Conservation (phyloP, 2,113 vertebrate species). For the Mixornis gularis region DNA sequence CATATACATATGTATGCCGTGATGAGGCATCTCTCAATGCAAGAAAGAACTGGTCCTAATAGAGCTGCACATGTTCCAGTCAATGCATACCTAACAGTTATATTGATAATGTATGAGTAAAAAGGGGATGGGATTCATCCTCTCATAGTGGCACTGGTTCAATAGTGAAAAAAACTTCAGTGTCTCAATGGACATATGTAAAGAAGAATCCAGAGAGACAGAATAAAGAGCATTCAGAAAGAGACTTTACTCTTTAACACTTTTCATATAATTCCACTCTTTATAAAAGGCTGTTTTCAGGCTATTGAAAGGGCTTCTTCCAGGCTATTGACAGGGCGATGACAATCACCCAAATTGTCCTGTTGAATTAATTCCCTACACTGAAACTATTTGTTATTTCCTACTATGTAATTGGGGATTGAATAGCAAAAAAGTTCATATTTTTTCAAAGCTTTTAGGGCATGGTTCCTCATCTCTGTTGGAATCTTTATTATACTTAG, state of each 20-base stretch:
- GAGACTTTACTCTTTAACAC: slow-evolving; percentile 31
- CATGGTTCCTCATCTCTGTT: neutral
- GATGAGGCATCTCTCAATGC: slow-evolving; percentile 15
- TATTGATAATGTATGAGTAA: slow-evolving; percentile 28
- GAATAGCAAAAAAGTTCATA: neutral
- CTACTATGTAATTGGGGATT: neutral
- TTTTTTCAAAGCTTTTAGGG: slow-evolving; percentile 22
- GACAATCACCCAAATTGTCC: slow-evolving; percentile 30
- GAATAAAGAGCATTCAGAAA: slow-evolving; percentile 54
- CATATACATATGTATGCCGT: slow-evolving; percentile 21
- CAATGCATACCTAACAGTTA: slow-evolving; percentile 23
- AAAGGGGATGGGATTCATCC: slow-evolving; percentile 46
- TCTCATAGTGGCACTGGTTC: slow-evolving; percentile 24
- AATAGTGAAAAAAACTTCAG: slow-evolving; percentile 44
- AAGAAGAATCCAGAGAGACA: slow-evolving; percentile 25
- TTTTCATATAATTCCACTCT: slow-evolving; percentile 50
- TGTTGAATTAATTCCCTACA: slow-evolving; percentile 39
- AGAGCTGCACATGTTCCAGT: slow-evolving; percentile 1
- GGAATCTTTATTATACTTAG: neutral
- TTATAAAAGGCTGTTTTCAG: slow-evolving; percentile 52
- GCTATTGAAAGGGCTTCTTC: slow-evolving; percentile 44
- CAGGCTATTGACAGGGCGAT: slow-evolving; percentile 35
- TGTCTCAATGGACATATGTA: slow-evolving; percentile 11
- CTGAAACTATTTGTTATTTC: slow-evolving; percentile 48
- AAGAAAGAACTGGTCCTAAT: neutral